Base-by-base conservation (phyloP, 1,140 invertebrate species). In the Diabrotica virgifera region DNA sequence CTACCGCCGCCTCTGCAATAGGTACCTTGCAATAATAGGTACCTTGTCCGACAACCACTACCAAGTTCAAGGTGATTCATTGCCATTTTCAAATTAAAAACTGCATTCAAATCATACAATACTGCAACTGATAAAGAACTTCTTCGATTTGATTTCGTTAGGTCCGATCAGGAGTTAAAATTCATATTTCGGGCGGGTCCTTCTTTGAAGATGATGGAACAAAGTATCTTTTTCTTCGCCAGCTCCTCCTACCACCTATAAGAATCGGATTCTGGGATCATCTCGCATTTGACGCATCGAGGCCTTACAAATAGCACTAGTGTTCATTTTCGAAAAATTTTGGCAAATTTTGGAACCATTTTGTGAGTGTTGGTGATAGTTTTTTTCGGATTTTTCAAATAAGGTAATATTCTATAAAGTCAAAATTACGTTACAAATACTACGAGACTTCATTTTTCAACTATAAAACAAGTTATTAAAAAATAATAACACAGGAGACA, bases 41-140 rank as follows among this genome's bases (percentile, higher is more conserved):
- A 57, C 14, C 36, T 46, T 46, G 40, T 46, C n/a, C 40, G 40
- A 46, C 8, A 50, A 40, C 38, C 46, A 7, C 9, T 36, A 11
- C 46, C 68, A 72, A 68, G 70, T 72, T 72, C 70, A 72, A 69
- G 70, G 70, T 46, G 35, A 70, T 67, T 72, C 70, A 61, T 67
- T 72, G 70, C 54, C 68, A 72, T 71, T 71, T 70, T 7, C n/a
- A 36, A 13, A 60, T 14, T 52, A 63, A 57, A 59, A 36, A 63
- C 38, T 67, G 67, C 67, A 66, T 54, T 40, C 11, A 14, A 36
- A 54, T 24, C 13, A 14, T 24, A 40, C 52, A 58, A 24, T 24
- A 63, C 14, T 63, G 61, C 55, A 63, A 40, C 10, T 14, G 10
- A 35, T 7, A 8, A 14, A 24, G 11, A 24, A 36, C 9, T 60